Percentiles rank a stretch among this genome's conserved stretches.
These are phyloP conservation scores for Elaphurus davidianus DNA, from an alignment of 2,113 vertebrate genomes.

Conservation along the genomic window DNA sequence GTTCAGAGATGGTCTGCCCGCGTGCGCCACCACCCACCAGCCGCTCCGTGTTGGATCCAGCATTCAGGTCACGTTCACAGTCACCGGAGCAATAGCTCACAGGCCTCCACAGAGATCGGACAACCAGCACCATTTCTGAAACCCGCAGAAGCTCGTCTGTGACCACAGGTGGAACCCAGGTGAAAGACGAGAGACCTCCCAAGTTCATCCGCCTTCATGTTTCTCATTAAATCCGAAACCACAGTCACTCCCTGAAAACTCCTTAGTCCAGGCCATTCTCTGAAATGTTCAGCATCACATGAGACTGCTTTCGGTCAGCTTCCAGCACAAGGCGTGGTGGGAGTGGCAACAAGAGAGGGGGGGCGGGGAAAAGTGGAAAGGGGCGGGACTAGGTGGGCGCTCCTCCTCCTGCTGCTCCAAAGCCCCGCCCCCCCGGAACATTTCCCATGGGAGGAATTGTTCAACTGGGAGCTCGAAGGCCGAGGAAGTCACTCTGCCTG, in stretches of 20 bases:
- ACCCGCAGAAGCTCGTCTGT: slow-evolving; percentile 12
- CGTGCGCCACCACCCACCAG: neutral
- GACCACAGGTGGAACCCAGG: slow-evolving; percentile 36
- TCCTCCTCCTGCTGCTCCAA: neutral
- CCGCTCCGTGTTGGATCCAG: neutral
- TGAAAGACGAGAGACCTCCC: neutral
- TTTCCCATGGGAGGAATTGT: neutral
- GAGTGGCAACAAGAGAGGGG: neutral
- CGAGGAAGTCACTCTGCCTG: neutral
- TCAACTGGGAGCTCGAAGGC: neutral
- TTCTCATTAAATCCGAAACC: slow-evolving; percentile 22
- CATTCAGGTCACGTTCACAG: slow-evolving; percentile 29
- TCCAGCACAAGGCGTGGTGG: too few species aligned
- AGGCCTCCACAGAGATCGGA: slow-evolving; percentile 12
- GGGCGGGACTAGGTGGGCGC: accelerated
- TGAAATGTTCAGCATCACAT: neutral
- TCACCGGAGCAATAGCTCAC: neutral
- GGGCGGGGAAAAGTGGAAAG: too few species aligned
- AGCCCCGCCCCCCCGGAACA: accelerated
- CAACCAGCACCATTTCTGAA: neutral
- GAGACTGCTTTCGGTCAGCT: neutral
- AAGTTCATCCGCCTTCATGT: neutral
- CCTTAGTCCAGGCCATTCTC: neutral
- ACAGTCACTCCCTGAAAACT: neutral
- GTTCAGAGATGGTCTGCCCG: neutral